phyloP scores from a whole-genome alignment of 2,888 invertebrate genomes.

The Metopia argyrocephala region DNA sequence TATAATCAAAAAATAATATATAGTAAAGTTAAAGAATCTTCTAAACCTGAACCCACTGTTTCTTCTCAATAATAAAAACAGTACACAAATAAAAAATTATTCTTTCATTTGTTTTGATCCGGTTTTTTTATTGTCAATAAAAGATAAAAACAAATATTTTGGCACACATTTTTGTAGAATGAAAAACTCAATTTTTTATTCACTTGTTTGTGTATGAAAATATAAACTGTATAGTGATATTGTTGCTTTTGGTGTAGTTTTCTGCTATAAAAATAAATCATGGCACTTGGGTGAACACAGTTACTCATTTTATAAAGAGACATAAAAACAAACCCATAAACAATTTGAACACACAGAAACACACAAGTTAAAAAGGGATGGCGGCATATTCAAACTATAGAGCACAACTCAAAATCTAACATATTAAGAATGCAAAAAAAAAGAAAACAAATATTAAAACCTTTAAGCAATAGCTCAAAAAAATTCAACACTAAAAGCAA shows the following conservation, averaged over 20 bases:
- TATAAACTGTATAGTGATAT: conserved; percentile 7
- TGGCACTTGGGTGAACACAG: conserved; percentile 44
- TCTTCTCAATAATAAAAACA: background rate
- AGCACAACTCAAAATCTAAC: conserved; percentile 3
- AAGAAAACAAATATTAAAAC: conserved; percentile 45
- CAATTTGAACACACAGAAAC: background rate
- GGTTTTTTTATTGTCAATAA: conserved; percentile 30
- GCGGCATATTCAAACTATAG: conserved; percentile 54
- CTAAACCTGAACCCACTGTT: conserved; percentile 8
- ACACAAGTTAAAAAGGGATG: conserved; percentile 57
- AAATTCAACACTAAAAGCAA: background rate
- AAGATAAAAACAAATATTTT: conserved; percentile 9
- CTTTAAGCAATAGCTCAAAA: conserved; percentile 40
- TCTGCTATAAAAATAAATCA: conserved; percentile 41
- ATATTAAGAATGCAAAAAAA: conserved; percentile 8
- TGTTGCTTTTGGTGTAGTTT: conserved; percentile 33
- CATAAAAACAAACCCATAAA: conserved; percentile 44
- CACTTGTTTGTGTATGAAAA: conserved; percentile 23
- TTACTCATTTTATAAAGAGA: conserved; percentile 50
- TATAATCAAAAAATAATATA: too few species aligned
- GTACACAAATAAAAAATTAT: too few species aligned
- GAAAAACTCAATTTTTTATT: conserved; percentile 27
- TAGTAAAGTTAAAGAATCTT: too few species aligned
- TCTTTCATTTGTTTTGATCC: conserved; percentile 25
- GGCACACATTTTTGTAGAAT: conserved; percentile 56